Base-by-base conservation (phyloP, 2,888 invertebrate genomes). In the Hydropsyche betteni region DNA sequence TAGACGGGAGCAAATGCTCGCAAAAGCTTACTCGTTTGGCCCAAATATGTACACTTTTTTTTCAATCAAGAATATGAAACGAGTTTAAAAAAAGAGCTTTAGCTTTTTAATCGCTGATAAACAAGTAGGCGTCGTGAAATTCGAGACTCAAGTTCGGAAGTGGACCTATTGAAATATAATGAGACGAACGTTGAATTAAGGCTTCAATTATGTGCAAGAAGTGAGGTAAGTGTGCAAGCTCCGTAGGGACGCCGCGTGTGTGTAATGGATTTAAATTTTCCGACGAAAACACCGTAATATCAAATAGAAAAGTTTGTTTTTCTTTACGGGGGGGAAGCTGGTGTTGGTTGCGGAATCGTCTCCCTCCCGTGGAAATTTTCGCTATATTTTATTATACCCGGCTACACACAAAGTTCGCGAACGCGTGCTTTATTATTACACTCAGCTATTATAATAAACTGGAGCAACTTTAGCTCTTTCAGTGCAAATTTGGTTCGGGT, bases 231-330 rank as follows among this genome's bases (percentile, higher is more conserved):
- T 36, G 61, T 69, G 52, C 69, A 69, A 51, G 76, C 58, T 76
- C 52, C 51, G 44, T 61, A 69, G 44, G 68, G 69, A 51, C 73
- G 69, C 75, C 77, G 75, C 64, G 77, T 77, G 77, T 77, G 75
- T 73, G 75, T 61, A 77, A 77, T 77, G 77, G 73, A 73, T 77
- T 75, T 64, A 75, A 77, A 77, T 77, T 77, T 75, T 68, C 69
- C 73, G 64, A 14, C 51, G 73, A 75, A 75, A 69, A 68, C 52
- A 58, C 64, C 24, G 52, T 50, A 71, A 73, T 69, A 74, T 75
- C 75, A 75, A 71, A 75, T 70, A 61, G 74, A 55, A 75, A 75
- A 77, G 71, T 76, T 77, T 75, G 55, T 75, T 75, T 77, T 77
- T 75, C 75, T 71, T 75, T 36, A 36, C 34, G 34, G 64, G 44